Conservation (phyloP, 2,797 vertebrate genomes). For the Galago senegalensis region DNA sequence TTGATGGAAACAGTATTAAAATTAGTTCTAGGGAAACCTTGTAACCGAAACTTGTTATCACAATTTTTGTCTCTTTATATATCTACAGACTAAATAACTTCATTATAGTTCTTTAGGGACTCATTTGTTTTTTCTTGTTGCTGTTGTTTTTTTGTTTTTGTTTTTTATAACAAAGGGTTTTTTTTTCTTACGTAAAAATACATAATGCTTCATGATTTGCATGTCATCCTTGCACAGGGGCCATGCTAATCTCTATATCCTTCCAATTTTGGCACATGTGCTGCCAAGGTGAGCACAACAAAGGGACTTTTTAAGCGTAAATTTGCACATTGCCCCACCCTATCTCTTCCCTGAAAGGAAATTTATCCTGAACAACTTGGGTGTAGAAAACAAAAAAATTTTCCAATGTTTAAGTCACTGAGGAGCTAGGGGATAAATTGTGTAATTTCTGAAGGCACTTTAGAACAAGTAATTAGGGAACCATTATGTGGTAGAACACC, state of each 20-base stretch:
- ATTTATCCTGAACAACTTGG: not conserved
- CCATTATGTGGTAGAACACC: not conserved
- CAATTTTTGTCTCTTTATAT: not conserved
- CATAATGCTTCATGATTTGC: too few relatives aligned
- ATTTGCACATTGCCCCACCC: not conserved
- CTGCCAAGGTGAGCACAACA: not conserved
- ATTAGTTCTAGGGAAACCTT: not conserved
- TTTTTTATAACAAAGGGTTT: too few relatives aligned
- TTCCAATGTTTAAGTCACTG: not conserved
- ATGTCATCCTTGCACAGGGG: too few relatives aligned
- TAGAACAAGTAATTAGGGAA: slow-evolving; percentile 30
- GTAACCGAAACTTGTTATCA: not conserved
- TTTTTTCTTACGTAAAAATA: too few relatives aligned
- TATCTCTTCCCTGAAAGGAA: not conserved
- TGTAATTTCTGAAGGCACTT: slow-evolving; percentile 33
- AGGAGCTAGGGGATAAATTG: not conserved
- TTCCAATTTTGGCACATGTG: too few relatives aligned
- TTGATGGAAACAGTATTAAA: not conserved
- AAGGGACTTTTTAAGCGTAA: not conserved
- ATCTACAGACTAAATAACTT: not conserved
- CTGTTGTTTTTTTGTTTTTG: too few relatives aligned
- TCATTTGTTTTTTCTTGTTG: not conserved
- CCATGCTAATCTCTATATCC: too few relatives aligned
- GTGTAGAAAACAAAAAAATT: not conserved
- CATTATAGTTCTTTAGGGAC: not conserved